Evolutionary conservation across 2,888 invertebrate species (phyloP).

Genomic region (Volucella zonaria): DNA sequence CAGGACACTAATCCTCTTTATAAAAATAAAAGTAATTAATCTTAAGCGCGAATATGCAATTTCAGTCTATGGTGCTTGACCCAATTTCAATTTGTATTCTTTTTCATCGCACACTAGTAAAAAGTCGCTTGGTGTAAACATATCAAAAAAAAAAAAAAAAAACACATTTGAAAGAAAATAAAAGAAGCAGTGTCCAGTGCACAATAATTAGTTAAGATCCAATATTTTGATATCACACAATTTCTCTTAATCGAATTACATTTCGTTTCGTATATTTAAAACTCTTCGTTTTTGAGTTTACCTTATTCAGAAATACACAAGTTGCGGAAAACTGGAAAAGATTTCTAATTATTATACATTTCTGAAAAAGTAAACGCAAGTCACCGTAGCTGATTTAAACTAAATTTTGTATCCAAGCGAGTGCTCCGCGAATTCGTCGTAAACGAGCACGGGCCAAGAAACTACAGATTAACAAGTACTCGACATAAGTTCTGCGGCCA

Average conservation of each 20-base stretch:
- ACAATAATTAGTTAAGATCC: conserved; percentile 22
- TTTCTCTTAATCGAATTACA: neutral
- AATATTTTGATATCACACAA: conserved; percentile 42
- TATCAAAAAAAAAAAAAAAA: neutral
- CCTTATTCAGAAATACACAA: neutral
- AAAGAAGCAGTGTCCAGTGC: conserved; percentile 23
- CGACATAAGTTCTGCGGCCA: conserved; percentile 87
- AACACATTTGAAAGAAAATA: neutral
- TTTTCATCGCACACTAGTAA: conserved; percentile 29
- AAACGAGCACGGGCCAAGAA: conserved; percentile 87
- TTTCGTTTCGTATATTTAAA: conserved; percentile 1
- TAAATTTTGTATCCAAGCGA: conserved; percentile 86
- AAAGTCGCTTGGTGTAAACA: conserved; percentile 13
- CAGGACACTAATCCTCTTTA: conserved; percentile 14
- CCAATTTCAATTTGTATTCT: conserved; percentile 18
- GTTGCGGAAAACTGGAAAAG: neutral
- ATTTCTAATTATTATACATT: neutral
- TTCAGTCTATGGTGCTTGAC: conserved; percentile 40
- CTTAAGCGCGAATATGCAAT: conserved; percentile 40
- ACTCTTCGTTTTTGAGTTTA: neutral
- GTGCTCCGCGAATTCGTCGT: conserved; percentile 85
- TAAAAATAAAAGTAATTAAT: conserved; percentile 13
- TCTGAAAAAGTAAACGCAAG: neutral
- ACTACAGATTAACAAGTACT: conserved; percentile 88
- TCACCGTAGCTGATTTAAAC: conserved; percentile 62